phyloP scores from a whole-genome alignment of 2,888 invertebrate species.

The Hydrotaea diabolus region DNA sequence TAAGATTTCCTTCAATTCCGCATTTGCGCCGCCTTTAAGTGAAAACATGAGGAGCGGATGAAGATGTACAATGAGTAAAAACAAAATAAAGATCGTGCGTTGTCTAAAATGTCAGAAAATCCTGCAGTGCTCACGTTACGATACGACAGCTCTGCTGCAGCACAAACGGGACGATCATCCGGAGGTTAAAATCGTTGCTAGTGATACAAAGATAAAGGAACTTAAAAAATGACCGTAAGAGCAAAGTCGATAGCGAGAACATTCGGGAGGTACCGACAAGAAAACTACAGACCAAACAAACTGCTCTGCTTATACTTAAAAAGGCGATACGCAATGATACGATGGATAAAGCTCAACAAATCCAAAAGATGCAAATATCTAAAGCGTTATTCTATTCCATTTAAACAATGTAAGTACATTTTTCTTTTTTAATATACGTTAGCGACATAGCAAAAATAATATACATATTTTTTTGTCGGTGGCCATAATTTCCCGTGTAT shows the following conservation, averaged over 20 bases:
- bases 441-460: no score
- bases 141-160: slow-evolving; percentile 70
- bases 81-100: slow-evolving; percentile 70
- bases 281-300: no score
- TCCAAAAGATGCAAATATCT: no score
- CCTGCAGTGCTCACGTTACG: slow-evolving; percentile 75
- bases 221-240: slow-evolving; percentile 53
- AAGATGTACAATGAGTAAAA: slow-evolving; percentile 63
- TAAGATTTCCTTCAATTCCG: neutral
- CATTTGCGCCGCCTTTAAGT: neutral
- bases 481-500: no score
- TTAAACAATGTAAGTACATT: no score
- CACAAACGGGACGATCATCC: slow-evolving; percentile 77
- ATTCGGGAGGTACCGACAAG: neutral
- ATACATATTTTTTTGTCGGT: no score
- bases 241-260: slow-evolving; percentile 13
- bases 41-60: neutral
- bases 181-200: slow-evolving; percentile 71
- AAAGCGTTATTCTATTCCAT: no score
- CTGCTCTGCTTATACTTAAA: no score
- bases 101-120: slow-evolving; percentile 77
- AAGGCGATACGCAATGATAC: no score
- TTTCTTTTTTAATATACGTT: no score
- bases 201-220: slow-evolving; percentile 65
- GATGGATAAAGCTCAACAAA: no score